Percentiles rank a stretch among this genome's conserved stretches.
Evolutionary conservation across 2,113 vertebrate species (phyloP).

Genomic region (Potamarius usumacintae): DNA sequence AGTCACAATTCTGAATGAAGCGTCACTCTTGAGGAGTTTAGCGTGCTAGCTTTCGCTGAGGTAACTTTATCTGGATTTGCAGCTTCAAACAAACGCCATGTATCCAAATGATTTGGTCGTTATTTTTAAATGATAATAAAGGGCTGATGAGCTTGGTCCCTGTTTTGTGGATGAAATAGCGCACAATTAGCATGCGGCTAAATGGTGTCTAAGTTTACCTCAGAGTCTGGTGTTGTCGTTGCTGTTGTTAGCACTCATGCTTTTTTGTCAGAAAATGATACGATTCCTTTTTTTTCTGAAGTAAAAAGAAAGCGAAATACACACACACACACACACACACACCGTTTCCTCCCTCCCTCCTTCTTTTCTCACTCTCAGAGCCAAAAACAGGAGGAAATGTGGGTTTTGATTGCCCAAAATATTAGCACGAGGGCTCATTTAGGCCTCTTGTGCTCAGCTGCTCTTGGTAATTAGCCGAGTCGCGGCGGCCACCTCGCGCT

Average conservation of each 20-base stretch:
- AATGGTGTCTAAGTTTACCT: conserved; percentile 8
- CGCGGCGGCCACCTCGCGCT: conserved; percentile 89
- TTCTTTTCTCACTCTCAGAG: conserved; percentile 36
- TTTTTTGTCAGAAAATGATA: conserved; percentile 54
- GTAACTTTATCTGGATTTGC: background rate
- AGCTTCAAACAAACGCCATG: too few species aligned
- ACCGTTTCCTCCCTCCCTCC: conserved; percentile 44
- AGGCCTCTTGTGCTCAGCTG: conserved; percentile 80
- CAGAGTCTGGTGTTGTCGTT: conserved; percentile 17
- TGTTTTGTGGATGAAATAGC: background rate
- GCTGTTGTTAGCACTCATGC: background rate
- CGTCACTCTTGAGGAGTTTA: background rate
- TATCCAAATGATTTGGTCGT: too few species aligned
- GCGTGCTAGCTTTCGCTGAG: background rate
- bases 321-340: conserved; percentile 15
- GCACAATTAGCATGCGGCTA: background rate
- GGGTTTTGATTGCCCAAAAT: conserved; percentile 65
- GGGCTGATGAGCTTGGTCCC: too few species aligned
- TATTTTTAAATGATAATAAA: too few species aligned
- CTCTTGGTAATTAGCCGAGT: conserved; percentile 92
- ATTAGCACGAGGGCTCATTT: conserved; percentile 58
- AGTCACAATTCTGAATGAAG: background rate
- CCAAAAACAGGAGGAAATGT: conserved; percentile 52
- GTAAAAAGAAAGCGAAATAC: conserved; percentile 49
- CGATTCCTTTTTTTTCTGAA: conserved; percentile 53